Percentiles rank a stretch among this genome's conserved stretches.
These are phyloP conservation scores for Todiramphus saurophagus DNA, from an alignment of 2,113 vertebrate genomes.

Conservation along the genomic window DNA sequence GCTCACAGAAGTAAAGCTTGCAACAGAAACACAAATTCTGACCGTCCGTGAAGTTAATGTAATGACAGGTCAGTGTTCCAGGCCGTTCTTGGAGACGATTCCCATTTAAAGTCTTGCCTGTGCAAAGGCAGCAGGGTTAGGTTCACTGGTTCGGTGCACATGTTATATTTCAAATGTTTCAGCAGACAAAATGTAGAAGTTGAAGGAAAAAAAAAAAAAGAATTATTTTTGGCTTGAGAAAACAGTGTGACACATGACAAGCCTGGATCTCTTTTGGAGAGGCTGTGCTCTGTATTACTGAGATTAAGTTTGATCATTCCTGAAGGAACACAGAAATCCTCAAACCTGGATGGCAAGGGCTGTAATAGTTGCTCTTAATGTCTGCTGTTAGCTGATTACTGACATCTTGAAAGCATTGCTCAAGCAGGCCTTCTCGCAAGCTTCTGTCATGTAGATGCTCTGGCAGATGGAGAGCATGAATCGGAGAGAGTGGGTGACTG, in stretches of 20 bases:
- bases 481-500: slow-evolving; percentile 44
- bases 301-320: slow-evolving; percentile 45
- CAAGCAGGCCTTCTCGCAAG: slow-evolving; percentile 46
- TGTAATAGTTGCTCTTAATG: slow-evolving; percentile 41
- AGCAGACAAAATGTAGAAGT: neutral
- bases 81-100: neutral
- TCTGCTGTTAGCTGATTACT: slow-evolving; percentile 78
- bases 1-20: neutral
- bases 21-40: neutral
- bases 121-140: neutral
- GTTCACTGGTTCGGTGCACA: rapidly evolving
- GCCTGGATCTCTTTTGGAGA: slow-evolving; percentile 3
- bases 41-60: neutral
- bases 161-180: neutral
- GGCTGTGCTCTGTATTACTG: neutral
- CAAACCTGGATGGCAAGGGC: neutral
- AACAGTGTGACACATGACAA: slow-evolving; percentile 24
- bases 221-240: slow-evolving; percentile 26
- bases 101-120: neutral
- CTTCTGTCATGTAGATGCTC: slow-evolving; percentile 71
- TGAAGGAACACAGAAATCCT: slow-evolving; percentile 45
- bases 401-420: slow-evolving; percentile 82
- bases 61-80: neutral
- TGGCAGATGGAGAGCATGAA: slow-evolving; percentile 42
- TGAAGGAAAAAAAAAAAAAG: neutral